Conservation (phyloP, 2,888 invertebrate genomes). For the Omphaloscelis lunosa region DNA sequence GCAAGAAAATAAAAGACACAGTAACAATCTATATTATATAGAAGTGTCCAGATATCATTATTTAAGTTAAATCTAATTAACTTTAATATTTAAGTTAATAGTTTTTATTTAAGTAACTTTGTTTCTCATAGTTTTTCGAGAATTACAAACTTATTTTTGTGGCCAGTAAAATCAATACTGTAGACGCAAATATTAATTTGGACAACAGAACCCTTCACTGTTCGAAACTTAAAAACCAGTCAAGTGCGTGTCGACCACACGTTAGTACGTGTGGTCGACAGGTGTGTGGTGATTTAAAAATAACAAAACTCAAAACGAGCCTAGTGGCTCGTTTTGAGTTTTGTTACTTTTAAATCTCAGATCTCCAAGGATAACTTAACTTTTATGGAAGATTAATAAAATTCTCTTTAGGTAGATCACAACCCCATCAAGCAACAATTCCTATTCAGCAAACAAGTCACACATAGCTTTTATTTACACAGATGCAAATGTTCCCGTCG, state of each 20-base stretch:
- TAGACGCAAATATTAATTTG: too few relatives aligned
- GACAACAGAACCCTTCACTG: not conserved
- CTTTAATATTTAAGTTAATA: too few relatives aligned
- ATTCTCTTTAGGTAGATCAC: not conserved
- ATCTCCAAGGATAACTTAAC: not conserved
- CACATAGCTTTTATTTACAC: slow-evolving; percentile 43
- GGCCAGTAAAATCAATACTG: too few relatives aligned
- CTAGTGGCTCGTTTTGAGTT: not conserved
- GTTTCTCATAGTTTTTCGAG: not conserved
- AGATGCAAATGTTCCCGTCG: slow-evolving; percentile 55
- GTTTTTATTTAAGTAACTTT: not conserved
- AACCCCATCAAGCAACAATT: slow-evolving; percentile 15
- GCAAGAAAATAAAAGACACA: not conserved
- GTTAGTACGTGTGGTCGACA: too few relatives aligned
- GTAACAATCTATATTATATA: not conserved
- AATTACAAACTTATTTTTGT: too few relatives aligned
- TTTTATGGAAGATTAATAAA: not conserved
- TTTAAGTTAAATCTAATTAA: too few relatives aligned
- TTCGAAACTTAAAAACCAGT: too few relatives aligned
- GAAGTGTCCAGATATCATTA: not conserved
- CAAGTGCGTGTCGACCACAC: not conserved
- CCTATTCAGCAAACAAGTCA: slow-evolving; percentile 17
- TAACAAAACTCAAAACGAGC: too few relatives aligned
- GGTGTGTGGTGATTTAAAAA: too few relatives aligned
- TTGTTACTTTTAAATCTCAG: not conserved